A percentile compares a stretch with the other conserved stretches of the same genome.
These are phyloP conservation scores for Drosophila formosana DNA, from an alignment of 2,888 invertebrate genomes.

Conservation along the genomic window DNA sequence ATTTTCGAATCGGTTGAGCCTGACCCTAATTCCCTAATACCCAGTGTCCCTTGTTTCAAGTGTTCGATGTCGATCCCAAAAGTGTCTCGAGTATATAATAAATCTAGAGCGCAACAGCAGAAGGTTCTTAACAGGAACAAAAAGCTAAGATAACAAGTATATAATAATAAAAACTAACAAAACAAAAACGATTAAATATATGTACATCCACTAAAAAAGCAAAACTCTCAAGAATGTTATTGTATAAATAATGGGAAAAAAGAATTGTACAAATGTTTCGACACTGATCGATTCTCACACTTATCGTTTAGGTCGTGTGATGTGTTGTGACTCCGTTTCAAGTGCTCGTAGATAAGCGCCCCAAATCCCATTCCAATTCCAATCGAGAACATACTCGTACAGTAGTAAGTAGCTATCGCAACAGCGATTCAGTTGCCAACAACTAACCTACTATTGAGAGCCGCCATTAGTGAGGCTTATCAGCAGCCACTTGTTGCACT, in stretches of 20 bases:
- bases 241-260: conserved; percentile 32
- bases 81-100: conserved; percentile 34
- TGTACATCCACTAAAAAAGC: conserved; percentile 12
- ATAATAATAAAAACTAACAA: neutral
- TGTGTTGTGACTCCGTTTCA: conserved; percentile 37
- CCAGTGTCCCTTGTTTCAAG: conserved; percentile 32
- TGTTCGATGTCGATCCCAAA: conserved; percentile 39
- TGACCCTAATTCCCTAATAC: conserved; percentile 1
- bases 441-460: neutral
- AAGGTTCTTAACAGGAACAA: conserved; percentile 44
- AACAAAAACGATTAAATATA: conserved; percentile 7
- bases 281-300: conserved; percentile 31
- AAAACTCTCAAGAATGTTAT: conserved; percentile 26
- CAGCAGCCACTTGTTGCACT: conserved; percentile 11
- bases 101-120: conserved; percentile 46
- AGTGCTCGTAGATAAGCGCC: conserved; percentile 38
- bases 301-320: conserved; percentile 25
- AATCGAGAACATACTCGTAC: conserved; percentile 15
- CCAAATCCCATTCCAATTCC: conserved; percentile 17
- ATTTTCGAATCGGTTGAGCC: conserved; percentile 27
- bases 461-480: conserved; percentile 13
- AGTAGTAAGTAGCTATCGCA: conserved; percentile 15
- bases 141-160: conserved; percentile 9
- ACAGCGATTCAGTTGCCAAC: conserved; percentile 20
- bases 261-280: conserved; percentile 46